Base-by-base conservation (phyloP, 2,888 invertebrate species). In the Bellardia bayeri region DNA sequence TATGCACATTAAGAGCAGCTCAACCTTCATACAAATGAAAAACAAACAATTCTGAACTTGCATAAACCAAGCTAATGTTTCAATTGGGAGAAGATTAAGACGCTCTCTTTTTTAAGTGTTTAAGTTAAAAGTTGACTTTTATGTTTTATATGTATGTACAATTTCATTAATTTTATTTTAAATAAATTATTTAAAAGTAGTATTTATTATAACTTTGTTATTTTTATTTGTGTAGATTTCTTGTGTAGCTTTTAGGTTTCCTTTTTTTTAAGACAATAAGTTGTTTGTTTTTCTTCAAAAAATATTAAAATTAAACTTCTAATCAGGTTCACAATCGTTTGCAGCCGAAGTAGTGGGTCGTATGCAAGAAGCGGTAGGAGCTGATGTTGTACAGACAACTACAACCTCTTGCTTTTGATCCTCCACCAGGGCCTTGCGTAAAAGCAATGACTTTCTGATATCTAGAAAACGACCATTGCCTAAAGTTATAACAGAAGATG, bases 251-350 rank as follows among this genome's bases (percentile, higher is more conserved):
- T 68, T 75, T 63, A 51, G 56, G 58, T 51, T 80, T 71, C 68
- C 54, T 42, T 58, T 78, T 30, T 64, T 40, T 68, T 85, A 82
- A 79, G 79, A 80, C 72, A 81, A 81, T 81, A 72, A 87, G 81
- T 84, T 87, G 74, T 80, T 51, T 63, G 63, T 69, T 78, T 63
- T 42, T 54, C 82, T 54, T 51, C n/a, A 79, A 82, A 76, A 54
- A 86, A 79, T 68, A 58, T 66, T 79, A 42, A 51, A 63, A 82
- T 87, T 85, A 79, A 79, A 87, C 71, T 87, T 87, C 84, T 88
- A 88, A 89, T 89, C 89, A 89, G 89, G 89, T 89, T 89, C 88
- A 89, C 85, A 89, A 88, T 89, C 83, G 88, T 88, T 89, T 82
- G 64, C 75, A 82, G 89, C 88, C 76, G 88, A 88, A 82, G 88